A percentile compares a stretch with the other conserved stretches of the same genome.
phyloP scores from a whole-genome alignment of 2,888 invertebrate genomes.

The Subacronicta megacephala region DNA sequence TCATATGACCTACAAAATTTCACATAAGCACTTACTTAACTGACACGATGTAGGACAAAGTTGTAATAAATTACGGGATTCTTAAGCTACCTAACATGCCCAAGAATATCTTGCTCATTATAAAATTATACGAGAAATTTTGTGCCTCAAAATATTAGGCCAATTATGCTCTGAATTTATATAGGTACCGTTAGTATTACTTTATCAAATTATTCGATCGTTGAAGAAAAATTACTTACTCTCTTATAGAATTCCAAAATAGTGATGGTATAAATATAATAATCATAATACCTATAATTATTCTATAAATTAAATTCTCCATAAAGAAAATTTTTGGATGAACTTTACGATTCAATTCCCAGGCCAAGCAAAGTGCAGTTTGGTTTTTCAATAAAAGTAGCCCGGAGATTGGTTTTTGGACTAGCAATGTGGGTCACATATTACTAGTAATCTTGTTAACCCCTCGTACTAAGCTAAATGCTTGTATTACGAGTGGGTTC shows the following conservation, averaged over 20 bases:
- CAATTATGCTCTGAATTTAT: conserved; percentile 29
- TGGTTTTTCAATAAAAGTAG: no score
- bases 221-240: conserved; percentile 22
- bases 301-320: no score
- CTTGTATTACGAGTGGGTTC: no score
- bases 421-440: no score
- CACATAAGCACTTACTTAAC: conserved; percentile 11
- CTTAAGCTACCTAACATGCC: conserved; percentile 9
- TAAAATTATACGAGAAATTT: conserved; percentile 31
- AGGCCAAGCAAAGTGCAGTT: no score
- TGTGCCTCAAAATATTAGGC: conserved; percentile 24
- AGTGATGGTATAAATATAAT: conserved; percentile 7
- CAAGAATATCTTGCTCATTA: conserved; percentile 30
- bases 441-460: no score
- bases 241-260: conserved; percentile 17
- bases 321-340: no score
- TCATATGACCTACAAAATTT: conserved; percentile 25
- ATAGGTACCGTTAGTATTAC: not conserved
- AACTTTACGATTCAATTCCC: no score
- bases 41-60: conserved; percentile 25
- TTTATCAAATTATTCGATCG: conserved; percentile 11
- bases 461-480: no score
- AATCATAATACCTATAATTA: no score
- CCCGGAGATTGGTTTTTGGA: no score
- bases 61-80: conserved; percentile 39